These are phyloP conservation scores for Plestiodon gilberti DNA, from an alignment of 2,113 vertebrate species.

Conservation along the genomic window DNA sequence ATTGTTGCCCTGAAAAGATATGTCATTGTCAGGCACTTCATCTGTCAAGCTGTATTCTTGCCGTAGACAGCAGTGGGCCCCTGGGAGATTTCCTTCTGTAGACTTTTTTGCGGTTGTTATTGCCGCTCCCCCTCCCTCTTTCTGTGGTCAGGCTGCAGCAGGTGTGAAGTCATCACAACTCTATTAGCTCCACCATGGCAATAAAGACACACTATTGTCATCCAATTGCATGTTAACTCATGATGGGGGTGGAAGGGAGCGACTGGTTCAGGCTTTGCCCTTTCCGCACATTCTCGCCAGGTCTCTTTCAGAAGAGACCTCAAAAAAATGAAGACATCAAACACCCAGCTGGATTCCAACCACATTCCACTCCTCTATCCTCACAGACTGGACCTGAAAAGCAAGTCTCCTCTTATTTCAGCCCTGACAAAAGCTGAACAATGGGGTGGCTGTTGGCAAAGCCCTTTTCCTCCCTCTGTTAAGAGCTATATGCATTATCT, in stretches of 20 bases:
- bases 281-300: constrained; percentile 64
- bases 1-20: constrained; percentile 75
- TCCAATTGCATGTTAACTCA: constrained; percentile 71
- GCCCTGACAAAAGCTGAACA: constrained; percentile 84
- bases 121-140: neutral
- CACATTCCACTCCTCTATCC: constrained; percentile 75
- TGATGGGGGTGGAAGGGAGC: constrained; percentile 62
- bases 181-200: constrained; percentile 79
- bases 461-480: constrained; percentile 58
- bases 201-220: constrained; percentile 80
- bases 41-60: constrained; percentile 78
- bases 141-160: constrained; percentile 66
- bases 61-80: constrained; percentile 75
- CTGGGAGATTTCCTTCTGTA: constrained; percentile 76
- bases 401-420: constrained; percentile 75
- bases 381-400: constrained; percentile 74
- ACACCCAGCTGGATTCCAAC: constrained; percentile 75
- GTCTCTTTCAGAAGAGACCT: constrained; percentile 65
- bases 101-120: neutral
- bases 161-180: constrained; percentile 81
- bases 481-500: constrained; percentile 73
- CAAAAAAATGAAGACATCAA: constrained; percentile 83
- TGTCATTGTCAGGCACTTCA: constrained; percentile 82
- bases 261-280: constrained; percentile 60
- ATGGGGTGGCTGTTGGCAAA: constrained; percentile 78